Base-by-base conservation (phyloP, 2,113 vertebrate species). In the Amazona guildingii region DNA sequence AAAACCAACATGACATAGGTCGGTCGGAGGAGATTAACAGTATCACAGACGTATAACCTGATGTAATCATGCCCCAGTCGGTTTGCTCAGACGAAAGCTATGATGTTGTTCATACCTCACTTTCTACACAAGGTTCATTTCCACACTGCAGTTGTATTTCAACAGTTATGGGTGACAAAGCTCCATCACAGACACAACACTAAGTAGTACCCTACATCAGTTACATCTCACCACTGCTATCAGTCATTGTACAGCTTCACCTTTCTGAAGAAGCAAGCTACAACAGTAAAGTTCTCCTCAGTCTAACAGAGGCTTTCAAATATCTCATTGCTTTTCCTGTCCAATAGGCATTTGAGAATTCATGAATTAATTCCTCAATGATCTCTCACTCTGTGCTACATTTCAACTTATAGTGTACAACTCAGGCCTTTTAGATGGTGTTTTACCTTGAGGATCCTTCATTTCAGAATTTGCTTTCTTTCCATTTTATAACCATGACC, bases 11-110 rank as follows among this genome's bases (percentile, higher is more conserved):
- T 20, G 39, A 92, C 10, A 62, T 72, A 79, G 90, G 94, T 88
- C 78, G 78, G 88, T 96, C 83, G 86, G 78, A 96, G 80, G 62
- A 94, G 46, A 95, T 90, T 41, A 95, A 88, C 28, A 17, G 67
- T 72, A 78, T 43, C 74, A 74, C 35, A 52, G 20, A 84, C 78
- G 79, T 17, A 33, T 94, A 91, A 90, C 70, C 35, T 80, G 11
- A 75, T 35, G 41, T 76, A 92, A 92, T 80, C 49, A 19, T 4
- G 10, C 41, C 72, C 7, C 37, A 35, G 90, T 75, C 75, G 48
- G 14, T 21, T 88, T 74, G 90, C 70, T 79, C 61, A 59, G 82
- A 80, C 33, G 49, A 88, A 83, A 77, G 39, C 27, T 39, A 48
- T 17, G 27, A 35, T 16, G 11, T 7, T 76, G 33, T 68, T 20